A percentile compares a stretch with the other conserved stretches of the same genome.
Conservation (phyloP, 2,797 vertebrate species). For the Anguilla megastoma region DNA sequence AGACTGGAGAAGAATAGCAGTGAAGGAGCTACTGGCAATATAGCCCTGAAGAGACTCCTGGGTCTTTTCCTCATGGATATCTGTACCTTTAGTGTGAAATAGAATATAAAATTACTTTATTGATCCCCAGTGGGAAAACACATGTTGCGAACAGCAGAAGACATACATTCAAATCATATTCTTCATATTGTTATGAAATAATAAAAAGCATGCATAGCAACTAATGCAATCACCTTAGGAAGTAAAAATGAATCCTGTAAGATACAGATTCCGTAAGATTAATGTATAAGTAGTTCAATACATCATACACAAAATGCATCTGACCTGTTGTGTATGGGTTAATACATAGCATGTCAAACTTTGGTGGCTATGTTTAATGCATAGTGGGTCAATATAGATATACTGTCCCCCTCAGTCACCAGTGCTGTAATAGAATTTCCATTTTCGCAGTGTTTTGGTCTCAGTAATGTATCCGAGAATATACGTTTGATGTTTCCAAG, state of each 20-base stretch:
- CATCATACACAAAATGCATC: not conserved
- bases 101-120: not conserved
- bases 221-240: not conserved
- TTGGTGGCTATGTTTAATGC: not conserved
- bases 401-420: not conserved
- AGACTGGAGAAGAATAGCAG: not conserved
- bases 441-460: constrained; percentile 40
- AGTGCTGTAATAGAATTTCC: constrained; percentile 39
- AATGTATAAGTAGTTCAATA: not conserved
- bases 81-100: not conserved
- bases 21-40: not conserved
- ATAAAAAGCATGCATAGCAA: not conserved
- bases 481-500: constrained; percentile 50
- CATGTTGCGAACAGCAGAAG: not conserved
- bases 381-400: not conserved
- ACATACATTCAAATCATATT: not conserved
- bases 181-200: not conserved
- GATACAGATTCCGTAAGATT: not conserved
- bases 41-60: not conserved
- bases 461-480: constrained; percentile 45
- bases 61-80: no score
- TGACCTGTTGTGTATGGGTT: not conserved
- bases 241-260: not conserved
- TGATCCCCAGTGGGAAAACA: not conserved
- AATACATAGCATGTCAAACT: not conserved